Evolutionary conservation across 1,140 invertebrate genomes (phyloP).

Genomic region (Aphelinus certus): DNA sequence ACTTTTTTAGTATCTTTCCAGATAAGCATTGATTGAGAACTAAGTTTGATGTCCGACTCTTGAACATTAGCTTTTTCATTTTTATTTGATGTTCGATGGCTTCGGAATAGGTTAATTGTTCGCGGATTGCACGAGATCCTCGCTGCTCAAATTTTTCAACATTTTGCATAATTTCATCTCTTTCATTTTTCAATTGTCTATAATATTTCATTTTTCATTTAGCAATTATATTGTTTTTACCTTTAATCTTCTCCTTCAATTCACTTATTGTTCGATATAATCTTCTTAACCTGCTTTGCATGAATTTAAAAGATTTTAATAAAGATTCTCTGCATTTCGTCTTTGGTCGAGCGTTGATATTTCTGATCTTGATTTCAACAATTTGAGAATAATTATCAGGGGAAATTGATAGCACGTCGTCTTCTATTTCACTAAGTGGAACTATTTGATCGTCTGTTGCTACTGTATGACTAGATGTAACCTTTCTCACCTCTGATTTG

Average conservation of each 20-base stretch:
- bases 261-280: neutral
- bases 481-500: too few species aligned
- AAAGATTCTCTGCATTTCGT: too few species aligned
- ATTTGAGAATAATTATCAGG: too few species aligned
- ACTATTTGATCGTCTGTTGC: too few species aligned
- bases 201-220: neutral
- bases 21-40: neutral
- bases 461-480: too few species aligned
- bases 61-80: neutral
- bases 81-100: neutral
- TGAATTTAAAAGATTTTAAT: too few species aligned
- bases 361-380: too few species aligned
- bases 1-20: neutral
- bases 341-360: too few species aligned
- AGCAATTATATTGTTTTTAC: neutral
- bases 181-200: neutral
- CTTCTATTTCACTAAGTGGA: too few species aligned
- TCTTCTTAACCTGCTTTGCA: neutral
- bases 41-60: neutral
- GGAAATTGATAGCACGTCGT: too few species aligned
- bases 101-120: neutral
- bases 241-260: neutral
- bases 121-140: neutral
- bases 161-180: constrained; percentile 1
- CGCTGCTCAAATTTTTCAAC: neutral